Percentiles rank a stretch among this genome's conserved stretches.
Conservation (phyloP, 2,888 invertebrate genomes). For the Plutella xylostella region DNA sequence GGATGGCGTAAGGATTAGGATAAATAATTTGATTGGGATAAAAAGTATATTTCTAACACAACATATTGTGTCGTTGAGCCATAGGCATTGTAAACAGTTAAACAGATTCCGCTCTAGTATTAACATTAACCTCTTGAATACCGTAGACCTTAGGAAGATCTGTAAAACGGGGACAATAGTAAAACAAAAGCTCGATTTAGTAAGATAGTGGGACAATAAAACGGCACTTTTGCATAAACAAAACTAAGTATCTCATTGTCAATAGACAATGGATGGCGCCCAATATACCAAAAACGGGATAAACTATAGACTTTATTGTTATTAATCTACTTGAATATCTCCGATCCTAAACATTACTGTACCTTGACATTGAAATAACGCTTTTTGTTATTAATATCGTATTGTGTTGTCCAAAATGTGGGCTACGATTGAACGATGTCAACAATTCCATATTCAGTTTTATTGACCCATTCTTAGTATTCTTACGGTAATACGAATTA, state of each 20-base stretch:
- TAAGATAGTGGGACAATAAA: slow-evolving; percentile 26
- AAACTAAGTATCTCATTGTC: no score
- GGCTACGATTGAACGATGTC: neutral
- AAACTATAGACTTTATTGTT: slow-evolving; percentile 25
- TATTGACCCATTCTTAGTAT: no score
- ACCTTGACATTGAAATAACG: slow-evolving; percentile 24
- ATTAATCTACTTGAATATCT: slow-evolving; percentile 24
- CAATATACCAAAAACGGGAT: slow-evolving; percentile 29
- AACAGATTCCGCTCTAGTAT: no score
- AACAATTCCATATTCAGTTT: no score
- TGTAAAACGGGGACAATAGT: slow-evolving; percentile 16
- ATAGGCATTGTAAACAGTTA: no score
- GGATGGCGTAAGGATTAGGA: no score
- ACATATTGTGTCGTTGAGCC: no score
- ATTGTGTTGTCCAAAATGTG: slow-evolving; percentile 2
- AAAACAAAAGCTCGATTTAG: slow-evolving; percentile 23
- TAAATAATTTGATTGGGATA: no score
- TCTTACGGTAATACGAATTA: no score
- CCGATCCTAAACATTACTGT: slow-evolving; percentile 20
- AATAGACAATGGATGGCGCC: slow-evolving; percentile 32
- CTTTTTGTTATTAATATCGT: neutral
- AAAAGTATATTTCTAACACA: no score
- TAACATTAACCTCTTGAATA: no score
- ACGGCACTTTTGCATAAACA: slow-evolving; percentile 35
- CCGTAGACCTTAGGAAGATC: no score